Conservation (phyloP, 2,113 vertebrate species). For the Balaenoptera acutorostrata region DNA sequence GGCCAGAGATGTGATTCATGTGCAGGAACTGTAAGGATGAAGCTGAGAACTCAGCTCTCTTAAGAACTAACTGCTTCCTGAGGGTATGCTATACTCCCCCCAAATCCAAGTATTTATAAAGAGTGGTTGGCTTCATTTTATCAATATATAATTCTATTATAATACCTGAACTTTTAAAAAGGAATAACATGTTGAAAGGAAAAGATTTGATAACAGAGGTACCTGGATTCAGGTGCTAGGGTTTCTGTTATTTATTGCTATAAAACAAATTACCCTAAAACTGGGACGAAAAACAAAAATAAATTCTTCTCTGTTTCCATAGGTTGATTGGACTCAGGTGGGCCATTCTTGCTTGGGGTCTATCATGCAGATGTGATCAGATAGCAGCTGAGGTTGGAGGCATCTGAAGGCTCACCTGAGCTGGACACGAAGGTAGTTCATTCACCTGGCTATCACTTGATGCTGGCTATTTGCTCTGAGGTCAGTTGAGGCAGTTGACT, state of each 20-base stretch:
- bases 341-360: background rate
- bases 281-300: background rate
- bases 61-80: background rate
- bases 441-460: background rate
- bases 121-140: background rate
- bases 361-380: background rate
- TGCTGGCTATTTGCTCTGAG: background rate
- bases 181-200: background rate
- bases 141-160: background rate
- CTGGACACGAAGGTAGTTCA: background rate
- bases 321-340: background rate
- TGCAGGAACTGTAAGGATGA: background rate
- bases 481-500: background rate
- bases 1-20: background rate
- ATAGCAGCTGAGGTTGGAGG: background rate
- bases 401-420: background rate
- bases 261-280: background rate
- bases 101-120: background rate
- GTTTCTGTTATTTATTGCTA: background rate
- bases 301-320: background rate
- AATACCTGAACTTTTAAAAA: background rate
- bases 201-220: background rate
- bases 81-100: background rate
- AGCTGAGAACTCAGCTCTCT: background rate
- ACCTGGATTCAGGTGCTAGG: background rate